Evolutionary conservation across 2,797 vertebrate genomes (phyloP).

Genomic region (Microctenopoma lineatum): DNA sequence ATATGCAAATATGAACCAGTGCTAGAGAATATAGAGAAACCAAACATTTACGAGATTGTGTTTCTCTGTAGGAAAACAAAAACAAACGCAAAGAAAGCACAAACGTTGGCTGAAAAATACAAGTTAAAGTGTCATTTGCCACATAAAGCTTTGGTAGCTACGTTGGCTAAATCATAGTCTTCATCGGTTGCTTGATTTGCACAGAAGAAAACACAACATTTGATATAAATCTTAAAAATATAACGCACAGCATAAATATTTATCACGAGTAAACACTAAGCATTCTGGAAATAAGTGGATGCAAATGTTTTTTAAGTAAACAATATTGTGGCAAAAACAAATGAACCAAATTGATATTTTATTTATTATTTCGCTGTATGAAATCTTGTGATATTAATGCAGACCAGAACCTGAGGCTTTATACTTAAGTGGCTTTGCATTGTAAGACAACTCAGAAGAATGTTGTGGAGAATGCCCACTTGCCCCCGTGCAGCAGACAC

Average conservation of each 20-base stretch:
- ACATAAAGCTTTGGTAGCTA: neutral
- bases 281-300: slow-evolving; percentile 4
- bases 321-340: neutral
- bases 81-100: slow-evolving; percentile 3
- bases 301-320: slow-evolving; percentile 8
- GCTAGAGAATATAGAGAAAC: neutral
- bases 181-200: slow-evolving; percentile 12
- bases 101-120: neutral
- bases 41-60: neutral
- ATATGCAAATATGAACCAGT: neutral
- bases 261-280: slow-evolving; percentile 5
- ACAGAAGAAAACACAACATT: slow-evolving; percentile 13
- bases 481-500: slow-evolving; percentile 10
- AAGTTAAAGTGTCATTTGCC: slow-evolving; percentile 2
- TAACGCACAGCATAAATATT: neutral
- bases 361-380: slow-evolving; percentile 15
- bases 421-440: neutral
- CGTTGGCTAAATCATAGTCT: neutral
- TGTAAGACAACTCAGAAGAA: slow-evolving; percentile 3
- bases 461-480: slow-evolving; percentile 3
- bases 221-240: slow-evolving; percentile 13
- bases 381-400: slow-evolving; percentile 19
- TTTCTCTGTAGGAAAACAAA: slow-evolving; percentile 5
- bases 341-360: slow-evolving; percentile 2
- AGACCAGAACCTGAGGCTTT: slow-evolving; percentile 24